Base-by-base conservation (phyloP, 2,113 vertebrate species). In the Entelurus aequoreus region DNA sequence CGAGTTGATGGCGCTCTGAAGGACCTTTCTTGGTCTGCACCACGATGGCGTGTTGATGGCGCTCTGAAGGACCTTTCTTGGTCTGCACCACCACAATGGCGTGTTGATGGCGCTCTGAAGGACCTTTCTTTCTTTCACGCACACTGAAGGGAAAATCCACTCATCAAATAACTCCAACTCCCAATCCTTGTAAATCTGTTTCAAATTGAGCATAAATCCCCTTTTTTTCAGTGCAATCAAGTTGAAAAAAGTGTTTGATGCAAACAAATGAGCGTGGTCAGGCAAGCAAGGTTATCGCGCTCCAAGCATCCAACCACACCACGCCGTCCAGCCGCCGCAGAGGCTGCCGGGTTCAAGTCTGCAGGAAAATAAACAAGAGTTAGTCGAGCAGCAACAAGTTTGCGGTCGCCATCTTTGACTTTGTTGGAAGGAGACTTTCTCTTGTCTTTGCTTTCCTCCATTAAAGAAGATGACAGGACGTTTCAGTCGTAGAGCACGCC, bases 261-360 rank as follows among this genome's bases (percentile, higher is more conserved):
- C 66, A 73, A 73, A 75, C 64, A 79, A 69, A 75, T 69, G 56
- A 66, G 66, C 62, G 66, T 68, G 49, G 68, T 73, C 64, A 66
- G 67, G 60, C 49, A 53, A 35, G 5, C 69, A 68, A 50, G 42
- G 60, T 65, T 19, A 63, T 58, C 71, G n/a, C n/a, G n/a, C n/a
- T n/a, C n/a, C n/a, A n/a, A n/a, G n/a, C n/a, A n/a, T 58, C 71
- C 68, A 71, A 81, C 78, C 73, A 21, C 79, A 71, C 1, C 7
- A 48, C 64, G 46, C 40, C 35, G 58, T 74, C 54, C 63, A 65
- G n/a, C n/a, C n/a, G n/a, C n/a, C n/a, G n/a, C n/a, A n/a, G 72
- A 57, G 13, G 70, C 65, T 66, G 58, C 19, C 56, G 52, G 62
- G 56, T 38, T 55, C 50, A 82, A 80, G 68, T 65, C 74, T 48